phyloP scores from a whole-genome alignment of 2,888 invertebrate genomes.

The Sinelater perroti region DNA sequence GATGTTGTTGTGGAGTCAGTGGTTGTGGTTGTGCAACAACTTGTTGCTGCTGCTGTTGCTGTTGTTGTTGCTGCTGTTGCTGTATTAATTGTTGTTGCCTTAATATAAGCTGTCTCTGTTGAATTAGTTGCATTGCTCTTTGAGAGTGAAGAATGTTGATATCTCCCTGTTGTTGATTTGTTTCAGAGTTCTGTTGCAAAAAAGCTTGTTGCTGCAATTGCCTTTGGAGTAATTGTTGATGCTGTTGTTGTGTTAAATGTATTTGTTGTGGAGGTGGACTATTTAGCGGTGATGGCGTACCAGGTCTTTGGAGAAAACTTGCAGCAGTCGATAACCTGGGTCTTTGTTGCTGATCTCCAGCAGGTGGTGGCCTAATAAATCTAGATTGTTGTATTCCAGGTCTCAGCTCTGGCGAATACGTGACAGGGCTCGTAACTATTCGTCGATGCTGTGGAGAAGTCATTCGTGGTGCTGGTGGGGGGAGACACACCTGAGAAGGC shows the following conservation, averaged over 20 bases:
- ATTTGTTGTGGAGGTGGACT: slow-evolving; percentile 57
- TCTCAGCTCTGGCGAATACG: slow-evolving; percentile 45
- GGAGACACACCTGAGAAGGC: slow-evolving; percentile 58
- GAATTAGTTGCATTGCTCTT: slow-evolving; percentile 55
- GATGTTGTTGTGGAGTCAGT: slow-evolving; percentile 56
- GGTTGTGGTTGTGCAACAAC: slow-evolving; percentile 49
- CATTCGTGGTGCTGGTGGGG: slow-evolving; percentile 65
- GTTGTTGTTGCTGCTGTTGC: slow-evolving; percentile 47
- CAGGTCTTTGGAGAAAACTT: slow-evolving; percentile 57
- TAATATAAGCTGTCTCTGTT: slow-evolving; percentile 53
- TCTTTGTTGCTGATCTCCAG: slow-evolving; percentile 55
- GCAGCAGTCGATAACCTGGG: slow-evolving; percentile 51
- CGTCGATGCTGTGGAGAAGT: slow-evolving; percentile 68
- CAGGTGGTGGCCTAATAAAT: slow-evolving; percentile 52
- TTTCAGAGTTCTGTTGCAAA: slow-evolving; percentile 48
- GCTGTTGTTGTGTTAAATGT: slow-evolving; percentile 53
- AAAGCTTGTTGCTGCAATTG: slow-evolving; percentile 47
- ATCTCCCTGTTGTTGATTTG: slow-evolving; percentile 59
- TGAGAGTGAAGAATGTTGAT: slow-evolving; percentile 60
- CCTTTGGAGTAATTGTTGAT: slow-evolving; percentile 45
- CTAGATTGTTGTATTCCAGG: slow-evolving; percentile 52
- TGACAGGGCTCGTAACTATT: slow-evolving; percentile 65
- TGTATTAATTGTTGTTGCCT: slow-evolving; percentile 58
- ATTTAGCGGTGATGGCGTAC: slow-evolving; percentile 57
- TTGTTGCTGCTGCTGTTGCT: slow-evolving; percentile 48